A percentile compares a stretch with the other conserved stretches of the same genome.
Conservation (phyloP, 23 tunicate genomes). For the Oikopleura vanhoeffeni region DNA sequence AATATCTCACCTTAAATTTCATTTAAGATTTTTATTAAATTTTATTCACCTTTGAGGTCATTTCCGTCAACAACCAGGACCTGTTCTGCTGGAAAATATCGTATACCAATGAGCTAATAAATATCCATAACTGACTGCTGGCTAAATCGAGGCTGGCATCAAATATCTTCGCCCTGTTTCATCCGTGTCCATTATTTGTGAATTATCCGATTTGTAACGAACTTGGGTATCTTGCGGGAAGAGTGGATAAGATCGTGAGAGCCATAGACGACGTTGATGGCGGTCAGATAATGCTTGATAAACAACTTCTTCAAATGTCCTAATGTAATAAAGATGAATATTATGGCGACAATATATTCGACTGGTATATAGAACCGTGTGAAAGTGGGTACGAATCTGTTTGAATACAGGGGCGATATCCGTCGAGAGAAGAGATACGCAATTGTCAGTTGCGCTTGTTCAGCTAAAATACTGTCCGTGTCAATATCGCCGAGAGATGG, state of each 20-base stretch:
- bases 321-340: too few relatives aligned
- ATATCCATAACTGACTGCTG: not conserved
- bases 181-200: not conserved
- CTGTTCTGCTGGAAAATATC: not conserved
- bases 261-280: not conserved
- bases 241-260: not conserved
- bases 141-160: constrained; percentile 6
- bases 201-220: not conserved
- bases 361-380: too few relatives aligned
- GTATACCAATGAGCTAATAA: constrained; percentile 1
- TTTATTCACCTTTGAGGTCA: not conserved
- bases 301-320: constrained; percentile 12
- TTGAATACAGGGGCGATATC: too few relatives aligned
- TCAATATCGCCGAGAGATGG: too few relatives aligned
- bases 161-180: not conserved
- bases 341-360: too few relatives aligned
- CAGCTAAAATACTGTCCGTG: too few relatives aligned
- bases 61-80: not conserved
- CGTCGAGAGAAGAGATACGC: too few relatives aligned
- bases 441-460: too few relatives aligned
- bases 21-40: not conserved
- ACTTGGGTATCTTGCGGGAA: not conserved
- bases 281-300: not conserved
- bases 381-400: too few relatives aligned
- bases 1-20: too few relatives aligned